phyloP scores from a whole-genome alignment of 92 coral and sea anemone genomes.

The Porites lobata region DNA sequence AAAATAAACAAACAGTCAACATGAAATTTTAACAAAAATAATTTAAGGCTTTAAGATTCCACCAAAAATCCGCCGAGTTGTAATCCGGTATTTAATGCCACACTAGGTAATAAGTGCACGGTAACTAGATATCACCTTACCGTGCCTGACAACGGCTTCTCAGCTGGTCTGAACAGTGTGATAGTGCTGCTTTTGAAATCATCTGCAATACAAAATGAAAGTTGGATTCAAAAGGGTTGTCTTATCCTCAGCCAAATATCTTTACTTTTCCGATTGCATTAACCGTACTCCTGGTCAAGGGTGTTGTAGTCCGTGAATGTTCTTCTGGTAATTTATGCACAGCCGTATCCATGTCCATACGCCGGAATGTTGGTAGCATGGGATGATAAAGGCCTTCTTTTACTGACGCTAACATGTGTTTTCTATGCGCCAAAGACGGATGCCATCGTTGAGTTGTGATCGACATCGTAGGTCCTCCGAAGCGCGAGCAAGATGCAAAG shows the following conservation, averaged over 20 bases:
- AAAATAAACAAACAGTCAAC: slow-evolving; percentile 9
- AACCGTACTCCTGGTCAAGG: slow-evolving; percentile 76
- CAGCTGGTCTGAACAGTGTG: slow-evolving; percentile 92
- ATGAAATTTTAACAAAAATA: too few species aligned
- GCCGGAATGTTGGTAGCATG: slow-evolving; percentile 88
- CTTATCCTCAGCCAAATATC: not conserved
- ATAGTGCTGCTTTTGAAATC: slow-evolving; percentile 91
- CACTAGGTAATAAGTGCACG: not conserved
- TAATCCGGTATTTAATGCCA: not conserved
- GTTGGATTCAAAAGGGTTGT: not conserved
- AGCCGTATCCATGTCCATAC: slow-evolving; percentile 99
- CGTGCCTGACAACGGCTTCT: slow-evolving; percentile 88
- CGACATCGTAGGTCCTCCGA: slow-evolving; percentile 46
- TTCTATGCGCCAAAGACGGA: slow-evolving; percentile 60
- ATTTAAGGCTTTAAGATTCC: not conserved
- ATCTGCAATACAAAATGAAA: slow-evolving; percentile 68
- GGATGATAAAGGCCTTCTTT: slow-evolving; percentile 98
- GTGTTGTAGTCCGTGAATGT: slow-evolving; percentile 94
- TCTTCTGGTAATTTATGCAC: slow-evolving; percentile 94
- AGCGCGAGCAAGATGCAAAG: not conserved
- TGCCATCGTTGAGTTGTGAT: slow-evolving; percentile 65
- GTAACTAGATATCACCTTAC: slow-evolving; percentile 67
- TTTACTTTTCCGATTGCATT: not conserved
- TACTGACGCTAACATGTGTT: slow-evolving; percentile 91
- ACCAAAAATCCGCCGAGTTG: not conserved